phyloP scores from a whole-genome alignment of 2,113 vertebrate species.

The Chaetops frenatus region DNA sequence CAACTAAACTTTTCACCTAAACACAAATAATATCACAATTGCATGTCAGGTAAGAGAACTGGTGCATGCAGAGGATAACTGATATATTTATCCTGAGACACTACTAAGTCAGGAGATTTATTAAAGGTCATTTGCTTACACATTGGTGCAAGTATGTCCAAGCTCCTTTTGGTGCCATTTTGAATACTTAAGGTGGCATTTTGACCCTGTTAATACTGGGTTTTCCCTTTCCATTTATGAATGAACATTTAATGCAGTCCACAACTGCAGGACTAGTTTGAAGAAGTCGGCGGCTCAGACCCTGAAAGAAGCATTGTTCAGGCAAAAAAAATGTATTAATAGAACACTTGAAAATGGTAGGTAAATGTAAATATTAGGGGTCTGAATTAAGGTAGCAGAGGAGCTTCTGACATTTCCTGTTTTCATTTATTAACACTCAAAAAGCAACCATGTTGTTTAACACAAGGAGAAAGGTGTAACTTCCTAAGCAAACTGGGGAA shows the following conservation, averaged over 20 bases:
- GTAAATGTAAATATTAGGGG: neutral
- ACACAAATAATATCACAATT: neutral
- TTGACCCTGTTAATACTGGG: neutral
- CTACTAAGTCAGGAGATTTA: neutral
- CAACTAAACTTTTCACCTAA: neutral
- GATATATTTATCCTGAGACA: neutral
- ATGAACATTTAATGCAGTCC: neutral
- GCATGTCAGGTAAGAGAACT: neutral
- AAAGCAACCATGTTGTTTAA: neutral
- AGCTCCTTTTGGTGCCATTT: neutral
- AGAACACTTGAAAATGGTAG: neutral
- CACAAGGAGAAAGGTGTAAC: neutral
- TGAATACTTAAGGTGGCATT: neutral
- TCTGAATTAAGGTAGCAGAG: neutral
- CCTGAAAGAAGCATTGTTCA: neutral
- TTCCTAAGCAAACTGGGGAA: neutral
- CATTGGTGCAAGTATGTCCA: accelerated
- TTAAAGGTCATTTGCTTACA: neutral
- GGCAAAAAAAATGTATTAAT: neutral
- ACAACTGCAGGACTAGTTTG: neutral
- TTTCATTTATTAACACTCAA: neutral
- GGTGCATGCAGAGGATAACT: neutral
- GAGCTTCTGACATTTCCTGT: neutral
- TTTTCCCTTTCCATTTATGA: neutral
- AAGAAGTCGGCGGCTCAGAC: neutral